Evolutionary conservation across 2,888 invertebrate species (phyloP), one percentile per base, ranked within the genome.

Genomic region (Teleiodes luculella): DNA sequence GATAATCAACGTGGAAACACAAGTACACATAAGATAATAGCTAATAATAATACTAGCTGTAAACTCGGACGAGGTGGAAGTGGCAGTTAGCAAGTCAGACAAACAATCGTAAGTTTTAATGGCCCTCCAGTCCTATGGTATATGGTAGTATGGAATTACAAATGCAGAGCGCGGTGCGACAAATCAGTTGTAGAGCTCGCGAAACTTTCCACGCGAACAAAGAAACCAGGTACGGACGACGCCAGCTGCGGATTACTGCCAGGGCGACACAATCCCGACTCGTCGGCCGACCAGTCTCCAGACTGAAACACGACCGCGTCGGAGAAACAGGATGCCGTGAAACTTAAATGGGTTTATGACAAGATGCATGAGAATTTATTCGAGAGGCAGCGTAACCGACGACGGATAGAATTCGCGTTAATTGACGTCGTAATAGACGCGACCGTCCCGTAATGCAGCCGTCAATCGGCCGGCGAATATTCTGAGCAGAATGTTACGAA

Each of bases 311-410:
- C 74, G 59, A 74, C 61, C 72, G 58, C 62, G 62, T 66, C 65
- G 61, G 65, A 65, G 65, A 65, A 67, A 68, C 63, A 68, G 61
- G 70, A 69, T 59, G 70, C 64, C 65, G 72, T 67, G 67, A 68
- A 78, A 82, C 78, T 81, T 80, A 77, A 84, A 85, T 83, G 71
- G 78, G 64, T 81, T 82, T 80, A 85, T 80, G 82, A 83, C 78
- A 80, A 80, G 70, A 78, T 70, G 72, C 68, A 66, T 64, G 67
- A 70, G 67, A 78, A 79, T 78, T 78, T 78, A 74, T 71, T 68
- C 51, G 41, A 58, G 58, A 68, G 59, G 61, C 59, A 61, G 61
- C 63, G 65, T 64, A 66, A 54, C 49, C 56, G 70, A 65, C 61
- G 68, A 72, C 67, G 64, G 66, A 70, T 68, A 63, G 62, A 64